Evolutionary conservation across 37 sponge, comb jelly and placozoan genomes (phyloP), one percentile per base, ranked within the genome.

Genomic region (Bolinopsis microptera): DNA sequence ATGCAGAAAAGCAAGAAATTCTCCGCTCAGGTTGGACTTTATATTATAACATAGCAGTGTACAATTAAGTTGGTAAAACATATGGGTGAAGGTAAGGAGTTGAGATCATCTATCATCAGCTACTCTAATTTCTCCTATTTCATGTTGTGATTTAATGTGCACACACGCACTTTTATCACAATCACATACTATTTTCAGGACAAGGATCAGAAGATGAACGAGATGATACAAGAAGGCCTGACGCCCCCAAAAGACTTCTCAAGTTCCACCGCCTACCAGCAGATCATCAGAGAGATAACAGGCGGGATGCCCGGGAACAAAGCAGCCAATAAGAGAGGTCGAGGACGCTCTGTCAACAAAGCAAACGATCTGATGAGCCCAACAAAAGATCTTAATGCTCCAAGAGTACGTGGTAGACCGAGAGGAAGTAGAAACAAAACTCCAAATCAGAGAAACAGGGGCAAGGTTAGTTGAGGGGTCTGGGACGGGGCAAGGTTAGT

Each of bases 1-100:
- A 31, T 77, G 36, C 90, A 86, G 90, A 41, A 86, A 34, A 41
- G 30, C 90, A 86, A 86, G 90, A 86, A 86, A 40, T 35, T 35
- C 80, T 77, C 80, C 5, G 80, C 61, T 48, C 61, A 48, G 61
- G 61, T 48, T 48, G n/a, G n/a, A n/a, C n/a, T n/a, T n/a, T n/a
- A n/a, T n/a, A n/a, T n/a, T n/a, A n/a, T n/a, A n/a, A n/a, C n/a
- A n/a, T n/a, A n/a, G n/a, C n/a, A n/a, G n/a, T n/a, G n/a, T n/a
- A n/a, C n/a, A n/a, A n/a, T n/a, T n/a, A n/a, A n/a, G n/a, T n/a
- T 48, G 61, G 61, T 13, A 13, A n/a, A 21, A 72, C 5, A 21
- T n/a, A 23, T 72, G 13, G 75, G 75, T 72, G 75, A 28, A 30
- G 68, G 13, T 67, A 22, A 21, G 26, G 75, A 28, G 75, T 18